Evolutionary conservation across 30 jellyfish, hydroid and myxozoan genomes (phyloP), one percentile per base, ranked within the genome.

Genomic region (Hydractinia symbiolongicarpus): DNA sequence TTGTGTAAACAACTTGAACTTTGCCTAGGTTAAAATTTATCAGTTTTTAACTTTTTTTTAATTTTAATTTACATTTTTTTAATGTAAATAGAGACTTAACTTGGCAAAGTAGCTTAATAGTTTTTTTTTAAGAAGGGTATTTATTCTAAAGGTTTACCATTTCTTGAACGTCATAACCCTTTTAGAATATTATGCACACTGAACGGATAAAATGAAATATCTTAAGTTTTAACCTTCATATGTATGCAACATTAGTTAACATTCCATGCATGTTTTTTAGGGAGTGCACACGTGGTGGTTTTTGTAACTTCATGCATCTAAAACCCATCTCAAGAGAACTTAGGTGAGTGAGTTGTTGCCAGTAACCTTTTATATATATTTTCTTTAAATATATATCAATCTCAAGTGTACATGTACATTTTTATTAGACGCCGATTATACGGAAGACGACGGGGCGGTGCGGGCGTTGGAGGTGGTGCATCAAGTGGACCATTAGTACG

Each of bases 281-380:
- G 7, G 99, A 94, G 68, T 94, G 99, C 69, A 94, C 97, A 1
- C 93, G 99, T 54, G 99, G 99, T 44, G 99, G 99, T 16, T 94
- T 94, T 71, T 94, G 99, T 69, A 94, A 94, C 72, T 94, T 94
- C 74, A 94, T 94, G 99, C 99, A 94, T 83, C 80, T 94, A 16
- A 88, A 88, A 60, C 96, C 96, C 16, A 94, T 94, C 14, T 94
- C 99, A 55, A 82, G 97, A 74, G 97, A 94, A 61, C 84, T 94
- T 17, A 94, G 99, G 99, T 88, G 67, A 67, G 82, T 76, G 14
- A 6, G 9, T 30, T 40, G 16, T 54, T 30, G 44, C 44, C 44
- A 30, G 44, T 30, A 30, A 30, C 44, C 44, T 30, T 30, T 30
- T 30, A 30, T 30, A 30, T 30, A 30, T 30, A 30, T 0, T 30